Evolutionary conservation across 2,797 vertebrate species (phyloP).

Genomic region (Brachyrhaphis roseni): DNA sequence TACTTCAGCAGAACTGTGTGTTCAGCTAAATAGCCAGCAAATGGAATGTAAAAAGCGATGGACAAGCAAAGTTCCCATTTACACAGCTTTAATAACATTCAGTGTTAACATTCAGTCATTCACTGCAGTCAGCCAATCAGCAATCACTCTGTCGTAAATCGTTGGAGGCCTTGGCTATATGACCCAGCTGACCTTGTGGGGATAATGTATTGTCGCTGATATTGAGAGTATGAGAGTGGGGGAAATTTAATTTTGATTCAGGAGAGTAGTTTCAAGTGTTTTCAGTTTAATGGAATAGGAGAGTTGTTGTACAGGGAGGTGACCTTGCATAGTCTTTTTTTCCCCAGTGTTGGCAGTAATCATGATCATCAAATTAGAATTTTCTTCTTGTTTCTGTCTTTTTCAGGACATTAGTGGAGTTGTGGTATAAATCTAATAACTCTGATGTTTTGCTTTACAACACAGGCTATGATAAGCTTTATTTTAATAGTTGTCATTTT

Average conservation of each 20-base stretch:
- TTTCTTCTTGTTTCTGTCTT: conserved; percentile 34
- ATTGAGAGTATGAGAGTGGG: conserved; percentile 68
- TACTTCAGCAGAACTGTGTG: conserved; percentile 52
- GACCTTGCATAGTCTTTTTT: conserved; percentile 52
- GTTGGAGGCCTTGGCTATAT: conserved; percentile 42
- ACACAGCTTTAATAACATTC: conserved; percentile 64
- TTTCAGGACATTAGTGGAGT: background rate
- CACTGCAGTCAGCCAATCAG: conserved; percentile 52
- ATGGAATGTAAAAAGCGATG: conserved; percentile 53
- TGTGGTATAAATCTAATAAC: background rate
- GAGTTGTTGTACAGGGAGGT: conserved; percentile 69
- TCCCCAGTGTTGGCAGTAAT: conserved; percentile 30
- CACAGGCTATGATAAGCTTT: background rate
- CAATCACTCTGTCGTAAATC: conserved; percentile 60
- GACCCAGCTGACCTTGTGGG: conserved; percentile 71
- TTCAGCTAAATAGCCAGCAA: conserved; percentile 64
- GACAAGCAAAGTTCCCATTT: conserved; percentile 62
- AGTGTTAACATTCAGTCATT: conserved; percentile 61
- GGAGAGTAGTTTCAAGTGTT: conserved; percentile 73
- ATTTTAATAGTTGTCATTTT: background rate
- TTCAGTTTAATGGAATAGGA: conserved; percentile 70
- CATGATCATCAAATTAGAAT: conserved; percentile 46
- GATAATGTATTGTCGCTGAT: conserved; percentile 75
- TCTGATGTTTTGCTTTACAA: background rate
- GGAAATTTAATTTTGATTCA: conserved; percentile 77